phyloP scores from a whole-genome alignment of 2,113 vertebrate genomes.

The Grammomys dolichurus region DNA sequence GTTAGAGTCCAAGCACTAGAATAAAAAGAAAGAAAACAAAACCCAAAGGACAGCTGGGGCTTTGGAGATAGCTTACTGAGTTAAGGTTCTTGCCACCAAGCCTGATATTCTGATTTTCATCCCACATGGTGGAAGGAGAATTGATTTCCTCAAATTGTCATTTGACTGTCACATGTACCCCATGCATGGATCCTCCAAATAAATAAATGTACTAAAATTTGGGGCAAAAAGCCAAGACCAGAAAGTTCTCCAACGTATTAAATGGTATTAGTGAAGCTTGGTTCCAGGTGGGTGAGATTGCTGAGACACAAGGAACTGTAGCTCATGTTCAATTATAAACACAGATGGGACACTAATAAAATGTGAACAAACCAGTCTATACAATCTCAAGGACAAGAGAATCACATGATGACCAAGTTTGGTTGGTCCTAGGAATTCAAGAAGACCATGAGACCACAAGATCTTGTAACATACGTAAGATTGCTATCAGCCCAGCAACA shows the following conservation, averaged over 20 bases:
- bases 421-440: conserved; percentile 17
- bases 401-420: not conserved
- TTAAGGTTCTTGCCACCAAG: not conserved
- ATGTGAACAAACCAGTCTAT: not conserved
- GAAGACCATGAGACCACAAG: not conserved
- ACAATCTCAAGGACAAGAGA: not conserved
- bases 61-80: not conserved
- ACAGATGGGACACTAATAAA: not conserved
- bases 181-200: not conserved
- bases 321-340: not conserved
- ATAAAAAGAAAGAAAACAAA: not conserved
- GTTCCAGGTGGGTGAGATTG: not conserved
- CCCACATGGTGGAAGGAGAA: not conserved
- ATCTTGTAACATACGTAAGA: not conserved
- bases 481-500: not conserved
- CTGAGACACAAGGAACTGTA: not conserved
- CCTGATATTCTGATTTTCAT: not conserved
- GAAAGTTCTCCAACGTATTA: not conserved
- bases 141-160: not conserved
- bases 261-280: not conserved
- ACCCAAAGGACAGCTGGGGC: not conserved
- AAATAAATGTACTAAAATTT: not conserved
- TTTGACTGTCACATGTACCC: not conserved
- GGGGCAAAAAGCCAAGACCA: not conserved
- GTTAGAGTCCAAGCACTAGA: not conserved